Percentiles rank a stretch among this genome's conserved stretches.
Conservation (phyloP, 2,113 vertebrate genomes). For the Planiliza haematocheilus region DNA sequence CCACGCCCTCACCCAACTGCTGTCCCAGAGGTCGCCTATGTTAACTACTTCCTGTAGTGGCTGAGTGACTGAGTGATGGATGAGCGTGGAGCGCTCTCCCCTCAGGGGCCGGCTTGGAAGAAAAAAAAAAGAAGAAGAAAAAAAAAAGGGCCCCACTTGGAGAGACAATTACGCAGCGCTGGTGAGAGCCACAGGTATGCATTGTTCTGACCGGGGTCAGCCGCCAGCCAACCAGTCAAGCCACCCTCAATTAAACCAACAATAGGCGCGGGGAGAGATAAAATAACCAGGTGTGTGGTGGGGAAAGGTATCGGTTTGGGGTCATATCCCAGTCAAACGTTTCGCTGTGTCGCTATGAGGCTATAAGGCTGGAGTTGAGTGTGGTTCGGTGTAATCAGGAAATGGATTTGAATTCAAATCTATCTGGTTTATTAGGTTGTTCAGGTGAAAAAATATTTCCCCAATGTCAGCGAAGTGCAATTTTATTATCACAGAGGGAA, state of each 20-base stretch:
- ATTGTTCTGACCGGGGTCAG: conserved; percentile 81
- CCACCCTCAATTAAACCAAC: conserved; percentile 75
- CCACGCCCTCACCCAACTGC: conserved; percentile 31
- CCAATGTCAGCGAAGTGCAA: background rate
- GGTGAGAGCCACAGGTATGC: conserved; percentile 81
- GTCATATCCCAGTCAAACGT: conserved; percentile 79
- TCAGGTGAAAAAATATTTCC: background rate
- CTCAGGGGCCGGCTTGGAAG: conserved; percentile 55
- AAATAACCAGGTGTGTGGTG: conserved; percentile 82
- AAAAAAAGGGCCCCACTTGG: conserved; percentile 74
- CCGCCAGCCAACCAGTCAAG: conserved; percentile 63
- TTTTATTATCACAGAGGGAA: background rate
- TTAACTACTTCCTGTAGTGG: conserved; percentile 82
- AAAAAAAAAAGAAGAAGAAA: background rate
- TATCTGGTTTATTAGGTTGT: conserved; percentile 1
- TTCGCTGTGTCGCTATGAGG: conserved; percentile 44
- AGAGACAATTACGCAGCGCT: conserved; percentile 79
- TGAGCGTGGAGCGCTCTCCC: conserved; percentile 64
- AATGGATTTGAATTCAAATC: conserved; percentile 20
- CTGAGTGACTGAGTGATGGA: conserved; percentile 81
- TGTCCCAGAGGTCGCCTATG: conserved; percentile 71
- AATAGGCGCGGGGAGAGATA: conserved; percentile 74
- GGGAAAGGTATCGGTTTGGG: conserved; percentile 76
- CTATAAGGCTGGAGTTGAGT: conserved; percentile 8
- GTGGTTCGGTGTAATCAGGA: conserved; percentile 14